A percentile compares a stretch with the other conserved stretches of the same genome.
These are phyloP conservation scores for Chinchilla lanigera DNA, from an alignment of 2,113 vertebrate species.

Conservation along the genomic window DNA sequence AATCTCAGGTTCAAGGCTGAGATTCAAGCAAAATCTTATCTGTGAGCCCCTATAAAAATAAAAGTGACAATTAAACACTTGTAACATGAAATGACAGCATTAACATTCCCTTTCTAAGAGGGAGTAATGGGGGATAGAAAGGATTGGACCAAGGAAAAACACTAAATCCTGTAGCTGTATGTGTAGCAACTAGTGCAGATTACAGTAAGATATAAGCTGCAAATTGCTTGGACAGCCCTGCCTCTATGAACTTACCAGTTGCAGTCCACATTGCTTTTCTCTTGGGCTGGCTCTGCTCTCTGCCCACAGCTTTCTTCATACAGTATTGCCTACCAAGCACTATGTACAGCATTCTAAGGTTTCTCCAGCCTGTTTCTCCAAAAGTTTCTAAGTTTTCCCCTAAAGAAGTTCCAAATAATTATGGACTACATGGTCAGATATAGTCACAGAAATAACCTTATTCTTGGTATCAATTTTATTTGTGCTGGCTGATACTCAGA, in stretches of 20 bases:
- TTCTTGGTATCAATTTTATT: background rate
- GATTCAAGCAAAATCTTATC: background rate
- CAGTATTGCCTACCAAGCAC: background rate
- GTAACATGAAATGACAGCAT: background rate
- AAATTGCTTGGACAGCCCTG: background rate
- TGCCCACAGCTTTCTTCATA: background rate
- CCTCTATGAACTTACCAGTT: background rate
- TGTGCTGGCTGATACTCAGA: background rate
- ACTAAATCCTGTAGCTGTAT: background rate
- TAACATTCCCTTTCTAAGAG: background rate
- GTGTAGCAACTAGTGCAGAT: background rate
- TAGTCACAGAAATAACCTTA: background rate
- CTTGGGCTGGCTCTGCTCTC: background rate
- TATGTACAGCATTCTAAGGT: background rate
- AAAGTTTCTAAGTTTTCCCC: background rate
- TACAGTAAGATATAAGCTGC: background rate
- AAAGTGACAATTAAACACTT: background rate
- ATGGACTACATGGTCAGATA: background rate
- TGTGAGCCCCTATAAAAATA: background rate
- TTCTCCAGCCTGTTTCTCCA: background rate
- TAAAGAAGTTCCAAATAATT: background rate
- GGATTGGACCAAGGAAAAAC: background rate
- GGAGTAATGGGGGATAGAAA: background rate
- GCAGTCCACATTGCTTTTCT: background rate
- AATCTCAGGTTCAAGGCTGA: background rate